Conservation (phyloP, 2,888 invertebrate genomes). For the Caenorhabditis sp. region DNA sequence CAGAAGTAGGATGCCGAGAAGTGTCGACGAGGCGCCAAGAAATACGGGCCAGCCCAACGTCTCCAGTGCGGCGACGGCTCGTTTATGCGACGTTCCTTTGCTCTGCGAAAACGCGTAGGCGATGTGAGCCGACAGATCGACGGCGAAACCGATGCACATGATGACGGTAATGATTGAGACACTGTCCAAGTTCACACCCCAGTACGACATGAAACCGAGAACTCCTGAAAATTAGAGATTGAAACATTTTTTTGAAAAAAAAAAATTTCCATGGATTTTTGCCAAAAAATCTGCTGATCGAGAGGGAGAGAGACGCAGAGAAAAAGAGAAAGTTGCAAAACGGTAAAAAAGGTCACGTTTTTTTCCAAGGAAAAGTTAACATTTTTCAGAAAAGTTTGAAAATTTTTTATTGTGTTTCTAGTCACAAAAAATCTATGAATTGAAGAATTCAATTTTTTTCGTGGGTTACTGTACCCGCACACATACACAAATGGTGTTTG, state of each 20-base stretch:
- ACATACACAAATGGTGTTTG: too few relatives aligned
- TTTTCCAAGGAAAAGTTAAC: too few relatives aligned
- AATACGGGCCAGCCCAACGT: conserved; percentile 88
- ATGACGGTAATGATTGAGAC: conserved; percentile 95
- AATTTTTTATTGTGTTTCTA: too few relatives aligned
- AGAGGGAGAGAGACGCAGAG: too few relatives aligned
- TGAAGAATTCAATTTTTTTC: too few relatives aligned
- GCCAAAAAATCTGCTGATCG: too few relatives aligned
- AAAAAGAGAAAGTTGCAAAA: too few relatives aligned
- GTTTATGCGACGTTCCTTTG: conserved; percentile 43
- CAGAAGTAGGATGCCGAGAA: conserved; percentile 65
- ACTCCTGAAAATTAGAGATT: conserved; percentile 41
- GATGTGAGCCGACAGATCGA: conserved; percentile 72
- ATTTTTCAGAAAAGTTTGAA: too few relatives aligned
- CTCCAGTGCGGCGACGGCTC: conserved; percentile 77
- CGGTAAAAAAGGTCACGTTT: too few relatives aligned
- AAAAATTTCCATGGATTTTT: too few relatives aligned
- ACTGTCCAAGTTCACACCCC: conserved; percentile 78
- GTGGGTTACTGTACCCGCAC: too few relatives aligned
- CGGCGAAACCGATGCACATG: conserved; percentile 95
- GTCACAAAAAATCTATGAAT: too few relatives aligned
- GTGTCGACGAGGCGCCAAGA: conserved; percentile 68
- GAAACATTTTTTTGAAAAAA: background rate
- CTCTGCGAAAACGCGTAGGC: conserved; percentile 56
- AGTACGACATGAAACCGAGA: conserved; percentile 69